Percentiles rank a stretch among this genome's conserved stretches.
These are phyloP conservation scores for Cathartes aura DNA, from an alignment of 2,113 vertebrate genomes.

Conservation along the genomic window DNA sequence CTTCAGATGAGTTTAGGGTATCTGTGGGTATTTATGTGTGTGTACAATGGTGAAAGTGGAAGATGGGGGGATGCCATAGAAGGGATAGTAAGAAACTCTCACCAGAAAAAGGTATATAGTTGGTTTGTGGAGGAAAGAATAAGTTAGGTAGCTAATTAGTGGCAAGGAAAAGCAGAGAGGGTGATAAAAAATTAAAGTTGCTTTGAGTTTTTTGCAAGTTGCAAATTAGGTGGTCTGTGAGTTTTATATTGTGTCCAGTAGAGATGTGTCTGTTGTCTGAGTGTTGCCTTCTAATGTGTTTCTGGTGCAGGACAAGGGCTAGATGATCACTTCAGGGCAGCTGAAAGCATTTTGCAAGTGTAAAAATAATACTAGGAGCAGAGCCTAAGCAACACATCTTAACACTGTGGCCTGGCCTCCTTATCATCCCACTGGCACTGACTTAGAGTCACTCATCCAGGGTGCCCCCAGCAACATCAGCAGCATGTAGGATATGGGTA, in stretches of 20 bases:
- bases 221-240: neutral
- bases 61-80: neutral
- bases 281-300: neutral
- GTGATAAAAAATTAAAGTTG: neutral
- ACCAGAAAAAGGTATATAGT: neutral
- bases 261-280: neutral
- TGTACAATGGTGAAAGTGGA: neutral
- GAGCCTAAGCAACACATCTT: neutral
- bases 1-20: neutral
- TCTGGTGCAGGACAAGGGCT: neutral
- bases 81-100: neutral
- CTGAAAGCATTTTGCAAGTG: neutral
- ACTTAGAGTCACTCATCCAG: neutral
- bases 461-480: neutral
- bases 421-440: neutral
- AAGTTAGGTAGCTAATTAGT: neutral
- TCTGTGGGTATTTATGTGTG: neutral
- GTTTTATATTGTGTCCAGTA: neutral
- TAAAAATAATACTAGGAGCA: neutral
- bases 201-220: neutral
- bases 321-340: neutral
- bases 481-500: neutral
- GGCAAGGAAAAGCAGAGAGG: neutral
- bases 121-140: neutral
- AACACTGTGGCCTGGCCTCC: neutral